These are phyloP conservation scores for Drosophila saltans DNA, from an alignment of 1,140 invertebrate species.

Conservation along the genomic window DNA sequence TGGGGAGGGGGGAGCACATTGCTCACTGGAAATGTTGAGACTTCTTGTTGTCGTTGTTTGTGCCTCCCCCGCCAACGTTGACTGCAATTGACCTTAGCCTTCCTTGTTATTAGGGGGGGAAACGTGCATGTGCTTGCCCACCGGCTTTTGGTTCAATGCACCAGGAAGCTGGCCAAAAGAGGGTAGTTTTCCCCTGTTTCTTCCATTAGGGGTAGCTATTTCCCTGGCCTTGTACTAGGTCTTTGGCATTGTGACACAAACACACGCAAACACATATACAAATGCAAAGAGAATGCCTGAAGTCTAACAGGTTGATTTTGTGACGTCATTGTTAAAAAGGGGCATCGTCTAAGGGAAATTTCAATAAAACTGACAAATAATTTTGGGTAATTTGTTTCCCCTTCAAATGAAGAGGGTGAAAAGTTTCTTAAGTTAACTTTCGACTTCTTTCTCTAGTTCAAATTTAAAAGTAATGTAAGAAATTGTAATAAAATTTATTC, in stretches of 20 bases:
- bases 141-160: conserved; percentile 70
- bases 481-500: too few relatives aligned
- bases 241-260: conserved; percentile 14
- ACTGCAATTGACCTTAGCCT: conserved; percentile 79
- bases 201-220: conserved; percentile 18
- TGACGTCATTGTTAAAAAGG: conserved; percentile 60
- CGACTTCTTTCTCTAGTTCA: too few relatives aligned
- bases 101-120: conserved; percentile 16
- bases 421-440: not conserved
- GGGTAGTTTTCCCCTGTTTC: conserved; percentile 24
- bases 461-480: too few relatives aligned
- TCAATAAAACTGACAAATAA: not conserved
- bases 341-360: conserved; percentile 23
- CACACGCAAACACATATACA: not conserved
- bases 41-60: conserved; percentile 1
- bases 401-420: not conserved
- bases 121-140: conserved; percentile 19
- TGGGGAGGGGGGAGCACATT: too few relatives aligned
- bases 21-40: conserved; percentile 58
- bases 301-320: conserved; percentile 65
- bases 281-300: conserved; percentile 15
- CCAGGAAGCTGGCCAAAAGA: conserved; percentile 29
- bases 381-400: conserved; percentile 4
- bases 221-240: conserved; percentile 30
- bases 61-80: conserved; percentile 29